Conservation (phyloP, 2,113 vertebrate species). For the Proterorhinus semilunaris region DNA sequence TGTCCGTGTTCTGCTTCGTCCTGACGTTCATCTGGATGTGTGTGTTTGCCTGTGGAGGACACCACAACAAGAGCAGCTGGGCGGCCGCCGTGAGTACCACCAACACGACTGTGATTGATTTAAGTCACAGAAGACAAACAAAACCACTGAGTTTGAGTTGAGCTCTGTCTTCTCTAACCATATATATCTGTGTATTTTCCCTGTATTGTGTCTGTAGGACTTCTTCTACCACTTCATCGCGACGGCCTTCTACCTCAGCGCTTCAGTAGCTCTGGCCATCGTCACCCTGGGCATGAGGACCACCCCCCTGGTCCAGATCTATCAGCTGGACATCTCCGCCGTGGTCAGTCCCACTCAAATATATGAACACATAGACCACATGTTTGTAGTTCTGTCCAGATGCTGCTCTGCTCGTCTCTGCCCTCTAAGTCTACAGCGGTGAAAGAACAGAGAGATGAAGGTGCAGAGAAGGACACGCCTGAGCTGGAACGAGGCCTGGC, state of each 20-base stretch:
- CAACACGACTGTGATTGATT: too few species aligned
- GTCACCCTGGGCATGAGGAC: conserved; percentile 16
- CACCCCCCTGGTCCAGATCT: background rate
- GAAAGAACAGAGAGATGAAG: too few species aligned
- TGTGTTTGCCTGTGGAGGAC: conserved; percentile 72
- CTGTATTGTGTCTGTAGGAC: conserved; percentile 65
- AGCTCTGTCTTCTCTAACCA: background rate
- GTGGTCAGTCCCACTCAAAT: conserved; percentile 73
- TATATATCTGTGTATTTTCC: background rate
- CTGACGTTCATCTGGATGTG: conserved; percentile 75
- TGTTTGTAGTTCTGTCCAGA: too few species aligned
- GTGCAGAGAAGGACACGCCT: too few species aligned
- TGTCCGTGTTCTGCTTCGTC: conserved; percentile 82
- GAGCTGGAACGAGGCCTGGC: too few species aligned
- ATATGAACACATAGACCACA: too few species aligned
- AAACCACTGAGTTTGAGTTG: too few species aligned
- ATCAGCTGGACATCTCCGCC: conserved; percentile 78
- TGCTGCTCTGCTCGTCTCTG: too few species aligned
- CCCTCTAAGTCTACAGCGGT: too few species aligned
- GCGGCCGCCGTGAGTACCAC: conserved; percentile 74
- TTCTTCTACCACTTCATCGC: conserved; percentile 73
- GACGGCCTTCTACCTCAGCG: conserved; percentile 83
- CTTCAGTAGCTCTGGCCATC: conserved; percentile 75
- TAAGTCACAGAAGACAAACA: too few species aligned
- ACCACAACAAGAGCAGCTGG: conserved; percentile 71